Evolutionary conservation across 53 echinoderm and acorn worm species (phyloP), one percentile per base, ranked within the genome.

Genomic region (Actinopyga echinites): DNA sequence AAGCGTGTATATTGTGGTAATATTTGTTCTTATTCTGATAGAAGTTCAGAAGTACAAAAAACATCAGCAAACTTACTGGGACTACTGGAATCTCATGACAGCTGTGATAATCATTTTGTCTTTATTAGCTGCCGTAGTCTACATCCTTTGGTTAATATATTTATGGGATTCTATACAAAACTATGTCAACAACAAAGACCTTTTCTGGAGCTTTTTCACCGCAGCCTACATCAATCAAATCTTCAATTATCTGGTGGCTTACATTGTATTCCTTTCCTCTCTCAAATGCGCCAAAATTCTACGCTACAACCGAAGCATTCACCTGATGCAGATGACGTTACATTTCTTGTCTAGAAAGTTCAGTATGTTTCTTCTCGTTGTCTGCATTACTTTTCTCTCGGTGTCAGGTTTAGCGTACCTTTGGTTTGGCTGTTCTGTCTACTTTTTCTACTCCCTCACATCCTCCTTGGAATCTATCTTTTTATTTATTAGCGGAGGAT

Each of bases 241-340:
- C 31, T 80, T 93, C 64, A 85, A 78, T 15, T 38, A 38, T 35
- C 58, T 82, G 2, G 87, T 87, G 2, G 88, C 85, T 12, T 64
- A 66, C n/a, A 79, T 96, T 17, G 93, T 90, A 10, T 89, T 96
- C 81, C 69, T 84, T 65, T 85, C 85, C 64, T 88, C 90, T 37
- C 68, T 96, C 53, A 93, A 94, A 40, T 92, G 89, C 22, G 80
- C 88, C 83, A 96, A 96, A 86, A 61, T 96, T 74, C 93, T 96
- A 25, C 93, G 88, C 56, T 87, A 73, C 86, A 96, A 96, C 84
- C 87, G 83, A 74, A 93, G 92, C 34, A 90, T 93, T 30, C 80
- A 69, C 62, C 85, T 94, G 9, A 61, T 93, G 43, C 84, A 93
- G 53, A 80, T 26, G 28, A 93, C 96, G 6, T 57, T 91, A 15